Evolutionary conservation across 2,113 vertebrate species (phyloP).

Genomic region (Stigmatopora argus): DNA sequence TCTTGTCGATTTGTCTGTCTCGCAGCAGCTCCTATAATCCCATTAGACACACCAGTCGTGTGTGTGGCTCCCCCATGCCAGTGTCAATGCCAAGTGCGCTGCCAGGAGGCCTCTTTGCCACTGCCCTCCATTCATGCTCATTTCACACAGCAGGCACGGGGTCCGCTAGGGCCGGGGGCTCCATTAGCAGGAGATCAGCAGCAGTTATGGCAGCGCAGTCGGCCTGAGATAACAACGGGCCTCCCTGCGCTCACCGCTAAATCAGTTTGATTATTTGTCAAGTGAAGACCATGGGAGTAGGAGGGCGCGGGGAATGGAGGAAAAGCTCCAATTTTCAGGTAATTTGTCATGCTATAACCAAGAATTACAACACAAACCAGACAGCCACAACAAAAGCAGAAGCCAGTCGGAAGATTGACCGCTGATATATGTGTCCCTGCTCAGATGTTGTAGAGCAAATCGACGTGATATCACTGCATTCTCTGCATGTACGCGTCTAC

Average conservation of each 20-base stretch:
- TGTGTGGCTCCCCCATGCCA: slow-evolving; percentile 56
- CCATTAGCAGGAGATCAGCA: slow-evolving; percentile 54
- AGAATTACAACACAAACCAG: slow-evolving; percentile 7
- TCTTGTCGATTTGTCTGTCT: slow-evolving; percentile 43
- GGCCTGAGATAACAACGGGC: slow-evolving; percentile 18
- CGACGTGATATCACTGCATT: neutral
- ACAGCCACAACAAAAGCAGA: neutral
- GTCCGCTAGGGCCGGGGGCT: slow-evolving; percentile 59
- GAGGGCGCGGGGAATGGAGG: neutral
- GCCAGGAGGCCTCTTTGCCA: slow-evolving; percentile 43
- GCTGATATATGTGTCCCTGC: neutral
- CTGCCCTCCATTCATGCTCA: slow-evolving; percentile 50
- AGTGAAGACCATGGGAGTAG: slow-evolving; percentile 11
- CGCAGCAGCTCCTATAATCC: slow-evolving; percentile 59
- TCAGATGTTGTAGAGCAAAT: neutral
- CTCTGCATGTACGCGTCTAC: neutral
- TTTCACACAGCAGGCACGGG: slow-evolving; percentile 44
- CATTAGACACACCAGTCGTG: slow-evolving; percentile 62
- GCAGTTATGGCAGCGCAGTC: slow-evolving; percentile 27
- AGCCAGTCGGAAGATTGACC: neutral
- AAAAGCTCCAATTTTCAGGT: neutral
- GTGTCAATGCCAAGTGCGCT: slow-evolving; percentile 52
- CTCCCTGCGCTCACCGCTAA: slow-evolving; percentile 19
- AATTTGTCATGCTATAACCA: slow-evolving; percentile 8
- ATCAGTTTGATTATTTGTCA: slow-evolving; percentile 26